Percentiles rank a stretch among this genome's conserved stretches.
Evolutionary conservation across 2,888 invertebrate species (phyloP).

Genomic region (Pelosia muscerda): DNA sequence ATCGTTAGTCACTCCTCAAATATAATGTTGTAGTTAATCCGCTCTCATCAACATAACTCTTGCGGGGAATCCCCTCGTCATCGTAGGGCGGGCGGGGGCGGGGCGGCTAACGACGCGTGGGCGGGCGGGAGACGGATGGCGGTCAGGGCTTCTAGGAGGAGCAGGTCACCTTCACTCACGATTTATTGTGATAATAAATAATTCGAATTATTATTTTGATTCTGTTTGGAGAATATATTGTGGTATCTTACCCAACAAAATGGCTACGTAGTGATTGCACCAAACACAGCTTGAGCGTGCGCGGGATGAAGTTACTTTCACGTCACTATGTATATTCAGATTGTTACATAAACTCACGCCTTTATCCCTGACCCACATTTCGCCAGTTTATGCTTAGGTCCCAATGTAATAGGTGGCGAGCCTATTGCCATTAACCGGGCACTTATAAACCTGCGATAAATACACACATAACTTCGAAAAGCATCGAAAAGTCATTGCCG

Average conservation of each 20-base stretch:
- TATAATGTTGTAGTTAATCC: conserved; percentile 12
- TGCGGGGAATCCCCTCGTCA: conserved; percentile 22
- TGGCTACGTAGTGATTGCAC: too few relatives aligned
- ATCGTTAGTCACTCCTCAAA: background rate
- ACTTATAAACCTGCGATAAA: too few relatives aligned
- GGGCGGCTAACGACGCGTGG: conserved; percentile 63
- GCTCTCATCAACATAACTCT: conserved; percentile 17
- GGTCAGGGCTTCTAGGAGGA: conserved; percentile 37
- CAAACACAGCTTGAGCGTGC: too few relatives aligned
- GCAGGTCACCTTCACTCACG: conserved; percentile 32
- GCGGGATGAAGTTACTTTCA: too few relatives aligned
- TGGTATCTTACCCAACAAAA: background rate
- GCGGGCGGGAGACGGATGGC: conserved; percentile 62
- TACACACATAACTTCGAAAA: too few relatives aligned
- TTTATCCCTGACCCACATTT: too few relatives aligned
- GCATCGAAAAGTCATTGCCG: too few relatives aligned
- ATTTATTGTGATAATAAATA: conserved; percentile 18
- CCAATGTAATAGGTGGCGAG: too few relatives aligned
- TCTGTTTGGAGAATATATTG: background rate
- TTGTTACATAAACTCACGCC: too few relatives aligned
- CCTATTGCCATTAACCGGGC: too few relatives aligned
- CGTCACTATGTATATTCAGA: too few relatives aligned
- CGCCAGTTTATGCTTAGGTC: too few relatives aligned
- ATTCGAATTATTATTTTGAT: conserved; percentile 8
- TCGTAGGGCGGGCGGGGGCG: conserved; percentile 64